Base-by-base conservation (phyloP, 2,888 invertebrate species). In the Drosophila prolongata region DNA sequence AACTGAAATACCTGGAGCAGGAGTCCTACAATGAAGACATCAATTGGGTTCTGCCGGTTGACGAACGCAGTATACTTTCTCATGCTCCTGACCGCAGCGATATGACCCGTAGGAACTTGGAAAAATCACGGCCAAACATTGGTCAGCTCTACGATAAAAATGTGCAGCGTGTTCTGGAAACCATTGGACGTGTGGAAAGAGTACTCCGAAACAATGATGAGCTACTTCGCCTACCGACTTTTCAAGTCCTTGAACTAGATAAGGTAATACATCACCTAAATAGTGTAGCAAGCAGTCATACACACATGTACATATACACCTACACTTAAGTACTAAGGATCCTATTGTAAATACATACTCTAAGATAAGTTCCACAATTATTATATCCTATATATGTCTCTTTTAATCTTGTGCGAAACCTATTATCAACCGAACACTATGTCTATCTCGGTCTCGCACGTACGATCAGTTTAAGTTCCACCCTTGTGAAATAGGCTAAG, bases 61-160 rank as follows among this genome's bases (percentile, higher is more conserved):
- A 91, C 38, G 91, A 91, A 35, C 67, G 79, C 0, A 89, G 91
- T 54, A 55, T 91, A 10, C 78, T 92, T 5, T 55, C 65, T 0
- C 91, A 91, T 62, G 68, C 87, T 30, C 74, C 83, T 2, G 72
- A 60, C 19, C 68, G 76, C 0, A 30, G 43, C 30, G 79, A 92
- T 71, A 34, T 78, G 3, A 91, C 92, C 0, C 76, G 80, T 1
- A 50, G 19, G 9, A 40, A 40, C 0, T 56, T 91, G 0, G 27
- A 60, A 3, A 37, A 61, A n/a, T 57, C 47, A 1, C 73, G 76
- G 16, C 73, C 73, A 0, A 61, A 90, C 54, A 80, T 89, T 44
- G 91, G 85, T 1, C 3, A 38, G 5, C 43, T 81, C 11, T 91
- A 87, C 38, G 82, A 86, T 6, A 9, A 30, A 1, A 55, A 60